Evolutionary conservation across 2,113 vertebrate genomes (phyloP), one percentile per base, ranked within the genome.

Genomic region (Ptyas mucosa): DNA sequence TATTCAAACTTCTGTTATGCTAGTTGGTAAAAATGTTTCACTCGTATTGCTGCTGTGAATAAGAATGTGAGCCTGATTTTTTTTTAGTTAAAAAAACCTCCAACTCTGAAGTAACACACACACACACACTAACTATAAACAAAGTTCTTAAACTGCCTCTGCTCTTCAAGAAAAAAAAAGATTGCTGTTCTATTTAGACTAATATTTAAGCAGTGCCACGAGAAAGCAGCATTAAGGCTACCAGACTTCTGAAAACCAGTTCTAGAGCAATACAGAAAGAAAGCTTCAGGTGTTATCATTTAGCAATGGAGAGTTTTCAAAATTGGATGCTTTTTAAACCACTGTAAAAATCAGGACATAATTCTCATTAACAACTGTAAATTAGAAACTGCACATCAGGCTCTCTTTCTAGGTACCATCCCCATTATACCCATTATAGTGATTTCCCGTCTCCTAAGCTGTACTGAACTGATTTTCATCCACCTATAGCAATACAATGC

Each of bases 401-500:
- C 12, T 55, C 9, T 49, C 52, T 51, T 91, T 94, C 43, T 92
- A 93, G n/a, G 69, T 1, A 7, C 5, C 9, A 3, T 86, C 46
- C 88, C 91, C 90, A 91, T 93, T 92, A 86, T 18, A 23, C 89
- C 92, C 64, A 92, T 96, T 93, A 91, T 94, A 93, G 90, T 94
- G 94, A 92, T 96, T 69, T 69, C 94, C 93, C 93, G 90, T 90
- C 94, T 91, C 95, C 89, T 92, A 75, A 1, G 9, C 11, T 89
- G 1, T 15, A 0, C 55, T 93, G 24, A 90, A 87, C 92, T 93
- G 91, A 55, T 0, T 9, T 93, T 87, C 34, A 86, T 86, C 58
- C 51, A 46, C 89, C 55, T 89, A 51, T 21, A 57, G 20, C 23
- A 85, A 90, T 52, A 14, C 89, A 87, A 18, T 86, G 53, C 5